Base-by-base conservation (phyloP, 2,797 vertebrate genomes). In the Xenopus petersii region DNA sequence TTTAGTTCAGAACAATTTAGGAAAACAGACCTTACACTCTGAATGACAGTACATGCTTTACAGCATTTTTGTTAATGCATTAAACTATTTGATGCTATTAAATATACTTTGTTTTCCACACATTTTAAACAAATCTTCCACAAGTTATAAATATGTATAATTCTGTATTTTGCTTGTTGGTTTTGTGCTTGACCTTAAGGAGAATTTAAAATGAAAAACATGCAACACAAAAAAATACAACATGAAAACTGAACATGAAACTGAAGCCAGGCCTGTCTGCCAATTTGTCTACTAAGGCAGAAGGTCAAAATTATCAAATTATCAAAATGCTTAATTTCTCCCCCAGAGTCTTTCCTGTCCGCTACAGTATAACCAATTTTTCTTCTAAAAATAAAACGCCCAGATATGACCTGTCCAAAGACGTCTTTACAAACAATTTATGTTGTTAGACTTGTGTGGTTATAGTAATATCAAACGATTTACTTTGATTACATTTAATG, bases 401-500 rank as follows among this genome's bases (percentile, higher is more conserved):
- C 70, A 64, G 65, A 33, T 64, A 60, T 24, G 67, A 65, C 70
- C 48, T 62, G 60, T 76, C 66, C 74, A 65, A 65, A 68, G 65
- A 68, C 74, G 73, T 66, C 74, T 76, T 33, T 42, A 21, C 67
- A 81, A 67, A 7, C 36, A 42, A 42, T 73, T 56, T 79, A 60
- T 75, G 61, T 73, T 71, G 76, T 75, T 73, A 42, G 68, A 72
- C 67, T 72, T 61, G 65, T 63, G 76, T 59, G 80, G 77, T 74
- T 21, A 42, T 71, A 72, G 81, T 82, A 82, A 79, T 73, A 82
- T 59, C 66, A 81, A 74, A 60, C 83, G 63, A 63, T 65, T 86
- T 79, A 79, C 67, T 13, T 59, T 84, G 83, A 88, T 81, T 75
- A 81, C 85, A 86, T 75, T 73, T 83, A 81, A 79, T 81, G 0